Evolutionary conservation across 2,797 vertebrate genomes (phyloP), one percentile per base, ranked within the genome.

Genomic region (Momotus momota): DNA sequence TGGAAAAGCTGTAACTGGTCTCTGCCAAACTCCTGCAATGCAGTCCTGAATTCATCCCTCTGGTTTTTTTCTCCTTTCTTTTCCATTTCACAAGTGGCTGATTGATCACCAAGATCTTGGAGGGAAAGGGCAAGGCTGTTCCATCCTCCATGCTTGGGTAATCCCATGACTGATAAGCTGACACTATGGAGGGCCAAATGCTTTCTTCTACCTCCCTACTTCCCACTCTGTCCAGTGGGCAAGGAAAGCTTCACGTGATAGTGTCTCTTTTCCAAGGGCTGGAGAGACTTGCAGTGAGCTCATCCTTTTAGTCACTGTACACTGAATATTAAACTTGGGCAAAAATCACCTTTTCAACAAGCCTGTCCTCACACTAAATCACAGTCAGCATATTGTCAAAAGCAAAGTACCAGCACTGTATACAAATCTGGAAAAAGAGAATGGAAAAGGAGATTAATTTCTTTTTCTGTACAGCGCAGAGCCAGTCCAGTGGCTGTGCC

Each of bases 1-100:
- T 91, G 92, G 88, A 89, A 91, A 92, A 89, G 55, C 74, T 80
- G 72, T 64, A 52, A 14, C 14, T 49, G 60, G 4, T 73, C 64
- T 79, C 51, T 94, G 93, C 88, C 96, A 95, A 57, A 60, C 74
- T 91, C 88, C 67, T 82, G 57, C 72, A 69, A 64, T n/a, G 38
- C 60, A 77, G 35, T 73, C 52, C 51, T 65, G 40, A 77, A 80
- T 89, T 82, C 45, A 64, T 35, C 33, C 15, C 38, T 41, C 55
- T 14, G 8, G 49, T 57, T 15, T 7, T 17, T 21, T 27, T 10
- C 38, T 43, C 54, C 12, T 9, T 18, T 22, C 17, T 15, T 51
- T 48, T 51, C 33, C 19, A 19, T 80, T 91, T 88, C 60, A 73
- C 45, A 74, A 80, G 49, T 52, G 72, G 26, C 54, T 86, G 43